Evolutionary conservation across 1,140 invertebrate genomes (phyloP).

Genomic region (Magallana ariakensis): DNA sequence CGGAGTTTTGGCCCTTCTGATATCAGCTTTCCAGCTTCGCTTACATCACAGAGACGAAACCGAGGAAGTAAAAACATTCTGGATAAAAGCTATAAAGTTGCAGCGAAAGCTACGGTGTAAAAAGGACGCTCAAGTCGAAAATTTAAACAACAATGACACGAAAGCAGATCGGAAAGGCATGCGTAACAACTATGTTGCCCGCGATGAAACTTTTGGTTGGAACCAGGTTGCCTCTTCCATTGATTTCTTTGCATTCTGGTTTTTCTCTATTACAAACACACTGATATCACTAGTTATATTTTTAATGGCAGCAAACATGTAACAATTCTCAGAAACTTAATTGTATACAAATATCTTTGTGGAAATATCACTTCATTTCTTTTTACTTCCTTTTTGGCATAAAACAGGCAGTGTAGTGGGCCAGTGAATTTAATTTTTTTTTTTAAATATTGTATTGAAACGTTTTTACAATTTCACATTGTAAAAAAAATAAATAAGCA

Average conservation of each 20-base stretch:
- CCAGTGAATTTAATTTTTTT: too few relatives aligned
- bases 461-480: too few relatives aligned
- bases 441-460: too few relatives aligned
- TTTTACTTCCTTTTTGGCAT: too few relatives aligned
- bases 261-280: background rate
- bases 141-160: too few relatives aligned
- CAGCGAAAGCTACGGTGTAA: background rate
- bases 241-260: slow-evolving; percentile 2
- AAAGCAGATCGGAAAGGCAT: background rate
- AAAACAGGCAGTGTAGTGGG: too few relatives aligned
- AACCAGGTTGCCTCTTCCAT: background rate
- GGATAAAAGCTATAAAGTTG: background rate
- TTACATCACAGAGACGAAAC: slow-evolving; percentile 3
- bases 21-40: slow-evolving; percentile 47
- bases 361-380: too few relatives aligned
- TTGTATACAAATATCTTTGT: too few relatives aligned
- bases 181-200: background rate
- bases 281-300: background rate
- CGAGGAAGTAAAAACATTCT: background rate
- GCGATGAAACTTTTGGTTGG: background rate
- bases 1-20: slow-evolving; percentile 16
- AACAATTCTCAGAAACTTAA: too few relatives aligned
- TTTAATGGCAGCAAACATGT: background rate
- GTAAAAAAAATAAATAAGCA: too few relatives aligned
- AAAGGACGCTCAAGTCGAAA: background rate